phyloP scores from a whole-genome alignment of 2,888 invertebrate species.

The Ectemnius cavifrons region DNA sequence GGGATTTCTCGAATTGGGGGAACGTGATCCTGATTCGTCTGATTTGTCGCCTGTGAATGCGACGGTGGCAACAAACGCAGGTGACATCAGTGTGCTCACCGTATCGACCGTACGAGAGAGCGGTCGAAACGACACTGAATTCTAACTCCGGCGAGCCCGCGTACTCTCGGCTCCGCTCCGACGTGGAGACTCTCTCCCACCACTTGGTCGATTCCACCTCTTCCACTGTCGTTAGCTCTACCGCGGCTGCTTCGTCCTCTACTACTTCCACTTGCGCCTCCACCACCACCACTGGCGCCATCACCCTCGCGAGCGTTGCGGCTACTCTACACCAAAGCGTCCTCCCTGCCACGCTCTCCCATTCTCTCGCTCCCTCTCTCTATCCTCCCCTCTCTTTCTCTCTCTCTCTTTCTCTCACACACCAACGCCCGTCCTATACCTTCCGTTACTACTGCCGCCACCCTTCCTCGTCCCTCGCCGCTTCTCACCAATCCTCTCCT shows the following conservation, averaged over 20 bases:
- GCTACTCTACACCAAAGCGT: no score
- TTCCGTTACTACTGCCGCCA: slow-evolving; percentile 10
- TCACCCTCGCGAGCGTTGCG: slow-evolving; percentile 8
- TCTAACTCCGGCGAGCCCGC: slow-evolving; percentile 67
- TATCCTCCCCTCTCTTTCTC: no score
- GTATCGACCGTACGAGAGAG: slow-evolving; percentile 66
- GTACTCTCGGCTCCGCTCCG: slow-evolving; percentile 55
- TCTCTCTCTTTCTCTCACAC: background rate
- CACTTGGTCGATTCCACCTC: background rate
- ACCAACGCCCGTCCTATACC: slow-evolving; percentile 20
- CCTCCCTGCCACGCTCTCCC: no score
- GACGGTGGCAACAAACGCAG: slow-evolving; percentile 16
- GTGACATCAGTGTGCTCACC: slow-evolving; percentile 12
- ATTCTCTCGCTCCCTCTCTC: no score
- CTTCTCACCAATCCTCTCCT: slow-evolving; percentile 14
- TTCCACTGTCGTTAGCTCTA: slow-evolving; percentile 39
- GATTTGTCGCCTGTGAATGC: background rate
- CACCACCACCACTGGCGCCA: slow-evolving; percentile 31
- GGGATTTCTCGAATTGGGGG: background rate
- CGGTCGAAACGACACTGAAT: slow-evolving; percentile 75
- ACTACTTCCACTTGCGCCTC: slow-evolving; percentile 33
- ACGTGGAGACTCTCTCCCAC: slow-evolving; percentile 16
- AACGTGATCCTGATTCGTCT: background rate
- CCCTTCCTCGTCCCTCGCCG: slow-evolving; percentile 23
- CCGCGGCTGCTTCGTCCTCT: slow-evolving; percentile 17